These are phyloP conservation scores for Arctia plantaginis DNA, from an alignment of 2,888 invertebrate species.

Conservation along the genomic window DNA sequence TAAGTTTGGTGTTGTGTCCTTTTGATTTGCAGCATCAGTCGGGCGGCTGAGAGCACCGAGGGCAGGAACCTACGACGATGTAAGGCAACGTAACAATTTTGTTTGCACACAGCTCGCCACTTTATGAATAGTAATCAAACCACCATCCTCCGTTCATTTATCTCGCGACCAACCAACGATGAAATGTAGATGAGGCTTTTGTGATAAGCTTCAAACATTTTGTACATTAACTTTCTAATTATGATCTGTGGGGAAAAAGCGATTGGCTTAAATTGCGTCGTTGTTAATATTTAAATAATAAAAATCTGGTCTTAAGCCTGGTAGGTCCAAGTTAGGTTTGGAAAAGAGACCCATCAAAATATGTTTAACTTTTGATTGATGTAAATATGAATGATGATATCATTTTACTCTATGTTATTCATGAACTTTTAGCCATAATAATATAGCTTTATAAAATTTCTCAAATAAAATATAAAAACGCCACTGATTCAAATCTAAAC, in stretches of 20 bases:
- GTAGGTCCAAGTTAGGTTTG: too few species aligned
- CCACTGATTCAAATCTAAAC: too few species aligned
- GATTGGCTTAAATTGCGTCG: constrained; percentile 55
- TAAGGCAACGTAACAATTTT: constrained; percentile 64
- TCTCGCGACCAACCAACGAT: constrained; percentile 68
- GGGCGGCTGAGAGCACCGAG: constrained; percentile 41
- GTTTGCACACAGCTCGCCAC: constrained; percentile 66
- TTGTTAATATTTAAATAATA: constrained; percentile 37
- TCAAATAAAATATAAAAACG: too few species aligned
- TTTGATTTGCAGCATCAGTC: constrained; percentile 60
- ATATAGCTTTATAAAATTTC: not conserved
- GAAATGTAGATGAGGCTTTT: constrained; percentile 78
- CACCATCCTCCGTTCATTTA: constrained; percentile 71
- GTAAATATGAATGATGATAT: too few species aligned
- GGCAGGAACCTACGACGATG: constrained; percentile 31
- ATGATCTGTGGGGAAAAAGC: constrained; percentile 58
- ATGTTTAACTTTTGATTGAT: too few species aligned
- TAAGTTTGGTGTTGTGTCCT: constrained; percentile 68
- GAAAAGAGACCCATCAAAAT: too few species aligned
- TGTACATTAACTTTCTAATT: constrained; percentile 70
- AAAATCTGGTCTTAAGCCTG: too few species aligned
- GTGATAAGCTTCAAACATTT: constrained; percentile 71
- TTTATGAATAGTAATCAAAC: constrained; percentile 80
- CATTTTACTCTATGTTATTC: too few species aligned
- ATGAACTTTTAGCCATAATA: too few species aligned